These are phyloP conservation scores for Sycon ciliatum DNA, from an alignment of 37 sponge, comb jelly and placozoan species.

Conservation along the genomic window DNA sequence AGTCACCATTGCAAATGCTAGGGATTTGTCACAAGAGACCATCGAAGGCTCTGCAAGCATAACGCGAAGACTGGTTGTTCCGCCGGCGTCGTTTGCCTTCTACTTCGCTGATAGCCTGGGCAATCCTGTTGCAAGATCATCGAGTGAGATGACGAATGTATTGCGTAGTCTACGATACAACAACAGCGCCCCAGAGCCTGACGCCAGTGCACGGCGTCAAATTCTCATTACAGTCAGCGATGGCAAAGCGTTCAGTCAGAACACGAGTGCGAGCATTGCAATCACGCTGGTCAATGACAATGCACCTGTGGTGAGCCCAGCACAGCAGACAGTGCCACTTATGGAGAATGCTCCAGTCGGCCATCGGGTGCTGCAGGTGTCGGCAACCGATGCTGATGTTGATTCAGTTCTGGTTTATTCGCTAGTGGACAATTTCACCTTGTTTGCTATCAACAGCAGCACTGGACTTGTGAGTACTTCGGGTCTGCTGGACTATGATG, in stretches of 20 bases:
- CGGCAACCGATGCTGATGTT: constrained; percentile 48
- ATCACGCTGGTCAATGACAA: constrained; percentile 49
- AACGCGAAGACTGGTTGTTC: too few species aligned
- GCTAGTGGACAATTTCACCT: too few species aligned
- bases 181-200: constrained; percentile 41
- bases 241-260: constrained; percentile 32
- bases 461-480: constrained; percentile 30
- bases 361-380: constrained; percentile 15
- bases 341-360: too few species aligned
- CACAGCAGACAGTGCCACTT: background rate
- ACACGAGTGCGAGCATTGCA: constrained; percentile 38
- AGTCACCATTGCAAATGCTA: too few species aligned
- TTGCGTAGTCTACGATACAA: constrained; percentile 31
- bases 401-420: background rate
- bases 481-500: constrained; percentile 9
- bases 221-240: constrained; percentile 43
- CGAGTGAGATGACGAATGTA: too few species aligned
- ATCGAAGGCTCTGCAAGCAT: too few species aligned
- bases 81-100: too few species aligned
- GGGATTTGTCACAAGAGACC: too few species aligned
- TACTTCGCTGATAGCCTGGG: too few species aligned
- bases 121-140: too few species aligned
- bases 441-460: constrained; percentile 22
- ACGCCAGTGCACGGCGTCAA: background rate
- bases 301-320: constrained; percentile 19